Evolutionary conservation across 1,140 invertebrate species (phyloP), one percentile per base, ranked within the genome.

Genomic region (Gryllus bimaculatus): DNA sequence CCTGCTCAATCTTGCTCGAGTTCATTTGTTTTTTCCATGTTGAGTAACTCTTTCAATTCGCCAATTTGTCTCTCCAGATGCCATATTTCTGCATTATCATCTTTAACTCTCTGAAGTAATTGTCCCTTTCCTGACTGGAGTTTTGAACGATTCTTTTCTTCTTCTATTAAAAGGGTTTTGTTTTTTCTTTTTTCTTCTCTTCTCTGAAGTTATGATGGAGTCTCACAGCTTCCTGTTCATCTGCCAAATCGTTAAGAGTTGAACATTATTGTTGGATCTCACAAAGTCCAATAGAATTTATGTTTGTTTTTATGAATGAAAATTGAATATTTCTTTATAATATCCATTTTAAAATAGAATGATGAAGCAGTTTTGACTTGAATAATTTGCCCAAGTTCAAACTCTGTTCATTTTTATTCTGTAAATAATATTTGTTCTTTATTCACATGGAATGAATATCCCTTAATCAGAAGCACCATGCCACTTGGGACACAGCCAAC

Each of bases 21-120:
- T 78, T 93, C 89, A 79, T 93, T 80, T 92, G 88, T 73, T 91
- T 86, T 76, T 90, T n/a, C n/a, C n/a, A n/a, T 88, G 79, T 90
- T 88, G 12, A 91, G 90, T 82, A 93, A 89, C 78, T 94, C 93
- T 80, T 91, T 89, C 12, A 93, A 85, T 83, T 92, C 92, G 21
- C 88, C 86, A 12, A 92, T 89, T 82, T 93, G 92, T 81, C 91
- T 90, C 82, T 95, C 93, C 81, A 13, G 91, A 91, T 7, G 90
- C 88, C 39, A 95, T n/a, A n/a, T 93, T 80, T 95, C 93, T 13
- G 90, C 88, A 83, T 95, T 95, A 80, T 96, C 93, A 82, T 93
- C 91, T 81, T 94, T 94, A 18, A 96, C 93, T 86, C 94, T 89
- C 49, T 89, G 87, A 66, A 96, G 83, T 8, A 95, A 86, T 81